Conservation (phyloP, 2,113 vertebrate species). For the Phasianus colchicus region DNA sequence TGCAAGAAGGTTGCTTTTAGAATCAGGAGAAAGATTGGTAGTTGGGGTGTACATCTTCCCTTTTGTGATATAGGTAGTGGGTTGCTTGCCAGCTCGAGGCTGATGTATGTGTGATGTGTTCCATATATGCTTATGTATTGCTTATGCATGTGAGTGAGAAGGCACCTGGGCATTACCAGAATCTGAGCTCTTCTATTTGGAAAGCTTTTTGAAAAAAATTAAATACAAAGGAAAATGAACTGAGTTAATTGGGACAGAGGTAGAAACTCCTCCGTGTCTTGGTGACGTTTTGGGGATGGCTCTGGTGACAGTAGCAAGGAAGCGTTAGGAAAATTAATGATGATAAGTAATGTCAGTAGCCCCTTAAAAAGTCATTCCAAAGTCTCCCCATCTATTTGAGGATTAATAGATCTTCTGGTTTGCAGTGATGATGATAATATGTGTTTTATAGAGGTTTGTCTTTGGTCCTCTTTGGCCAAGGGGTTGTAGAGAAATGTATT, state of each 20-base stretch:
- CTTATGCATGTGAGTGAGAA: neutral
- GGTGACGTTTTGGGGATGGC: neutral
- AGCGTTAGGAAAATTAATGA: neutral
- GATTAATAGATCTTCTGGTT: neutral
- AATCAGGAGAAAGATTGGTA: neutral
- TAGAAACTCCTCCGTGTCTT: neutral
- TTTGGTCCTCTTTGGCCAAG: neutral
- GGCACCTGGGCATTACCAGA: neutral
- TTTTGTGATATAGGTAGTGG: neutral
- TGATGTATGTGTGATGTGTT: accelerated
- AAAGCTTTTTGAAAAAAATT: neutral
- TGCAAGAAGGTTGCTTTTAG: neutral
- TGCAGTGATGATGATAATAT: neutral
- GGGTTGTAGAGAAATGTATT: neutral
- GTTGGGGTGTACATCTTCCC: neutral
- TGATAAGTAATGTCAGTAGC: neutral
- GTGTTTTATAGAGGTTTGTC: neutral
- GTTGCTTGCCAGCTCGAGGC: neutral
- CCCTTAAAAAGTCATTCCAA: neutral
- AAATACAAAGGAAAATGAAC: neutral
- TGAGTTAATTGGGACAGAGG: neutral
- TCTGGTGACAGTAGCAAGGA: neutral
- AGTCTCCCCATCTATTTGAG: neutral
- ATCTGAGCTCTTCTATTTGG: neutral
- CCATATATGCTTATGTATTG: neutral